Evolutionary conservation across 2,888 invertebrate genomes (phyloP).

Genomic region (Temnothorax unifasciatus): DNA sequence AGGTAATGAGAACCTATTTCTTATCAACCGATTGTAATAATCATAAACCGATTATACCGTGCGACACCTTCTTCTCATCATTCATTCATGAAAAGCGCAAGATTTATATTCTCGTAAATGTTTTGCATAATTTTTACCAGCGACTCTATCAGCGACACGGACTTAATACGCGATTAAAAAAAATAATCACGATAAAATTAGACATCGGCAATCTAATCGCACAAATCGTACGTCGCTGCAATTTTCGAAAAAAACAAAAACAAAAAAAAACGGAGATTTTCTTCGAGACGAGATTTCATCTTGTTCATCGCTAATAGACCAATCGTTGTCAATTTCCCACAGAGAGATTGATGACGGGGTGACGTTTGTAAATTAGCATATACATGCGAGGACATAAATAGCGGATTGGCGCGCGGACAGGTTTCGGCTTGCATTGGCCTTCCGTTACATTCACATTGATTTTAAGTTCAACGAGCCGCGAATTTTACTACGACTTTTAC

Average conservation of each 20-base stretch:
- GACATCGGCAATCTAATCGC: background rate
- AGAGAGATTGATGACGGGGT: background rate
- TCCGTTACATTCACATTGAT: conserved; percentile 24
- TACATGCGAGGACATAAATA: background rate
- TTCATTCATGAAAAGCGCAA: background rate
- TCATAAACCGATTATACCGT: background rate
- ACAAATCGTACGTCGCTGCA: background rate
- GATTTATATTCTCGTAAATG: background rate
- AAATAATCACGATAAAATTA: background rate
- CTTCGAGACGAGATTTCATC: background rate
- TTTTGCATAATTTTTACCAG: background rate
- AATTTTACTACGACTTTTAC: conserved; percentile 16
- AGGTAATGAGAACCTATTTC: background rate
- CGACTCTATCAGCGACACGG: background rate
- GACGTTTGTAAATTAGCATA: too few species aligned
- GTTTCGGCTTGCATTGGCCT: conserved; percentile 11
- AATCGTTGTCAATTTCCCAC: background rate
- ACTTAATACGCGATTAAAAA: too few species aligned
- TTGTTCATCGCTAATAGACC: background rate
- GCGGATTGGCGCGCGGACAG: background rate
- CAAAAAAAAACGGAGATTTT: background rate
- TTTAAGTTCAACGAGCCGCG: background rate
- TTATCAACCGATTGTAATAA: background rate
- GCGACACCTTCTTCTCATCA: background rate
- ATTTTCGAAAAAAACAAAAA: background rate